Evolutionary conservation across 1,140 invertebrate species (phyloP).

Genomic region (Reticulitermes speratus): DNA sequence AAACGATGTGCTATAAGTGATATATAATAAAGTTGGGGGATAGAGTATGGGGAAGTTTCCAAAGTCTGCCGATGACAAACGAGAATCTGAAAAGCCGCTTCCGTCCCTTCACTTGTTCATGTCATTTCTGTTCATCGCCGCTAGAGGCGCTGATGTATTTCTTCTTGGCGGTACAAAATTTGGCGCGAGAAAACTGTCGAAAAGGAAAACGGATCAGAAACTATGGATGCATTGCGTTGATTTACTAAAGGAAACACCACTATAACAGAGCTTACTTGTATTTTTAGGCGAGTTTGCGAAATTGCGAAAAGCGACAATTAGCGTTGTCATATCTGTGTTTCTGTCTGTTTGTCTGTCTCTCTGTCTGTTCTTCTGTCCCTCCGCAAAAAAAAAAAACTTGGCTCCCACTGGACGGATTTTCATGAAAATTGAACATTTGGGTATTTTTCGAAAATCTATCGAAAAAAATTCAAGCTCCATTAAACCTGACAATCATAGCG

Average conservation of each 20-base stretch:
- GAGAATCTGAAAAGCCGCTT: constrained; percentile 15
- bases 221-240: background rate
- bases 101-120: constrained; percentile 1
- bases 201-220: background rate
- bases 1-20: constrained; percentile 7
- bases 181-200: background rate
- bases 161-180: background rate
- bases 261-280: no score
- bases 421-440: no score
- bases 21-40: background rate
- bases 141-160: background rate
- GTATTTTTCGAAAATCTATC: no score
- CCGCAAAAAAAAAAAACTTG: no score
- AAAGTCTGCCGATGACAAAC: constrained; percentile 11
- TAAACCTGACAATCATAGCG: no score
- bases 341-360: no score
- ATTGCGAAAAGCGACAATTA: no score
- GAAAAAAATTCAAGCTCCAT: no score
- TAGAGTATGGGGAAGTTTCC: constrained; percentile 4
- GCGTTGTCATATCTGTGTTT: no score
- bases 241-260: background rate
- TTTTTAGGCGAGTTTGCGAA: no score
- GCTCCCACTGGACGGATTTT: no score
- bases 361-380: no score
- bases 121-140: constrained; percentile 9